Conservation (phyloP, 2,797 vertebrate species). For the Myotis findleyi region DNA sequence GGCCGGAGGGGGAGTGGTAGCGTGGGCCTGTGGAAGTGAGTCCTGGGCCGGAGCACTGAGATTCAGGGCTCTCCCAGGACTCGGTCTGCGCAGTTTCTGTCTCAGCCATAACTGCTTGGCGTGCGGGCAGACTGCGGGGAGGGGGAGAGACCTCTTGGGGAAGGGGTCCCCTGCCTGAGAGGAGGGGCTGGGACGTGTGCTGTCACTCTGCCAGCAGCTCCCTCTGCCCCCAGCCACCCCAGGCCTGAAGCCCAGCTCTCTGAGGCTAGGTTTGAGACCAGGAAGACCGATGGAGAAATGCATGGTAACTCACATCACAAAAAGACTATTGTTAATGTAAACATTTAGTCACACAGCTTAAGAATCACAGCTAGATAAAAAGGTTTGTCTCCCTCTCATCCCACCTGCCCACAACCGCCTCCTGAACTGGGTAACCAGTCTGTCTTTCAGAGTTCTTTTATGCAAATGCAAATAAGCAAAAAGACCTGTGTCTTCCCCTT, state of each 20-base stretch:
- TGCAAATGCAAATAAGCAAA: neutral
- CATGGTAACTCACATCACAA: neutral
- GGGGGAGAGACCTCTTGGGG: neutral
- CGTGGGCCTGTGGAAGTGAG: neutral
- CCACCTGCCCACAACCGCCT: neutral
- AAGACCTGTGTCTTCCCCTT: neutral
- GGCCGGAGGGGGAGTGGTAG: neutral
- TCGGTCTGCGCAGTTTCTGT: neutral
- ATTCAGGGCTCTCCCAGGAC: neutral
- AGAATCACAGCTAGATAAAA: neutral
- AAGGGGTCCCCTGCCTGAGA: neutral
- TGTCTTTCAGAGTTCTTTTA: neutral
- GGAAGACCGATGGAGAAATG: neutral
- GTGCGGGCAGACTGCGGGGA: neutral
- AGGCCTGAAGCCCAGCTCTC: neutral
- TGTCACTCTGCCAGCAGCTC: neutral
- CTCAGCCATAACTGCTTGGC: neutral
- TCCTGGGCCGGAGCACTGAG: neutral
- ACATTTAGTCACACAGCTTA: neutral
- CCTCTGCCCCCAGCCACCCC: neutral
- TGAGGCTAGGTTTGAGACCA: neutral
- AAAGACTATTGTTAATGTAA: neutral
- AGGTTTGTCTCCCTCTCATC: neutral
- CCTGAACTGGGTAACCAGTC: neutral
- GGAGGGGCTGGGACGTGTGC: neutral